Evolutionary conservation across 1,140 invertebrate genomes (phyloP), one percentile per base, ranked within the genome.

Genomic region (Caerostris darwini): DNA sequence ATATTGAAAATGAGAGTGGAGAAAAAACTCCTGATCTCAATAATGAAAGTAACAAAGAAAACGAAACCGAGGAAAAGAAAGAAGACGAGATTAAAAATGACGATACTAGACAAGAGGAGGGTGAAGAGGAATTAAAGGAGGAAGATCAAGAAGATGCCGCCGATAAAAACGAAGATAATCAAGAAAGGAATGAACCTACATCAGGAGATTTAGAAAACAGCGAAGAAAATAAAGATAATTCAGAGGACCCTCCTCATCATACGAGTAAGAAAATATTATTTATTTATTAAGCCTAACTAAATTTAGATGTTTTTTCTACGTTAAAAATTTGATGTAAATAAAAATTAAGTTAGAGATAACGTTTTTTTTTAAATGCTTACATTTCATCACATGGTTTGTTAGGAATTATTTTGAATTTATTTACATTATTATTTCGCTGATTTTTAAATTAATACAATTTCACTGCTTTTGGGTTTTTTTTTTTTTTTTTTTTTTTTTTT

Each of bases 251-350:
- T n/a, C 54, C 91, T 10, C 90, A 93, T 82, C 92, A 94, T 19
- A 94, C 92, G 82, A 94, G 92, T 94, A 88, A 94, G 69, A 54
- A 69, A 90, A 53, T 10, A 59, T 58, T 85, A 12, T 67, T 85
- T 85, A 58, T 57, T 81, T 81, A 57, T 85, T 58, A 59, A 19
- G 54, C 5, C 34, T n/a, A 56, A 34, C 34, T 34, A 34, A 34
- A 34, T 34, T 34, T 34, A 34, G 34, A 34, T 34, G 34, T 34
- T 34, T 34, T 34, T n/a, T n/a, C n/a, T n/a, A n/a, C n/a, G n/a
- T n/a, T n/a, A n/a, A n/a, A n/a, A n/a, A n/a, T n/a, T n/a, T n/a
- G n/a, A n/a, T n/a, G n/a, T n/a, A n/a, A n/a, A n/a, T n/a, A n/a
- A n/a, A n/a, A n/a, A n/a, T n/a, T n/a, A n/a, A n/a, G n/a, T n/a